A percentile compares a stretch with the other conserved stretches of the same genome.
phyloP scores from a whole-genome alignment of 1,140 invertebrate genomes.

The Heliothis virescens region DNA sequence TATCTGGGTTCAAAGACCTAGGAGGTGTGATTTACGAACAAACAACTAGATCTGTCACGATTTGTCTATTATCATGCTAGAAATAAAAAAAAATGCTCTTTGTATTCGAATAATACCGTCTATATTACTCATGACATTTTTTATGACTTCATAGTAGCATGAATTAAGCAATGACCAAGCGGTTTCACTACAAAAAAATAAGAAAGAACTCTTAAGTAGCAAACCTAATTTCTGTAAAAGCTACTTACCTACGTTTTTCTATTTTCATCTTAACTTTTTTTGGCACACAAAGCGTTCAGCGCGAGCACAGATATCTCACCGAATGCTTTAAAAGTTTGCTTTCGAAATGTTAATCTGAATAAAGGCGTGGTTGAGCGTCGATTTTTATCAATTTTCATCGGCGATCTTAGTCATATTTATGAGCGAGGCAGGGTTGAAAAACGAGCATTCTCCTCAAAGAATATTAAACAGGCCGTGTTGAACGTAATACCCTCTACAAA shows the following conservation, averaged over 20 bases:
- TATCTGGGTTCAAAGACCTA: conserved; percentile 13
- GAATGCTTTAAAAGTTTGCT: conserved; percentile 15
- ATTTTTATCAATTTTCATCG: conserved; percentile 51
- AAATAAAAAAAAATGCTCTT: background rate
- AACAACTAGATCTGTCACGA: background rate
- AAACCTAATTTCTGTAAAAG: conserved; percentile 30
- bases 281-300: conserved; percentile 22
- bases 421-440: conserved; percentile 41
- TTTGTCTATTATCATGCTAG: background rate
- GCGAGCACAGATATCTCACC: conserved; percentile 18
- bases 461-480: conserved; percentile 37
- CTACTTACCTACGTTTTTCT: conserved; percentile 11
- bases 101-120: background rate
- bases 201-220: background rate
- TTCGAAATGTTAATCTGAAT: conserved; percentile 40
- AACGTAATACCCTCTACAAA: conserved; percentile 33
- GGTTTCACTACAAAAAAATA: background rate
- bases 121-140: background rate
- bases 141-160: background rate
- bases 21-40: conserved; percentile 15
- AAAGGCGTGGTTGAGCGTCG: conserved; percentile 33
- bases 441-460: conserved; percentile 42
- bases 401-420: conserved; percentile 48
- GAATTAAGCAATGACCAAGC: background rate
- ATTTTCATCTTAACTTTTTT: conserved; percentile 25